A percentile compares a stretch with the other conserved stretches of the same genome.
phyloP scores from a whole-genome alignment of 2,797 vertebrate genomes.

The Rhynchotus rufescens region DNA sequence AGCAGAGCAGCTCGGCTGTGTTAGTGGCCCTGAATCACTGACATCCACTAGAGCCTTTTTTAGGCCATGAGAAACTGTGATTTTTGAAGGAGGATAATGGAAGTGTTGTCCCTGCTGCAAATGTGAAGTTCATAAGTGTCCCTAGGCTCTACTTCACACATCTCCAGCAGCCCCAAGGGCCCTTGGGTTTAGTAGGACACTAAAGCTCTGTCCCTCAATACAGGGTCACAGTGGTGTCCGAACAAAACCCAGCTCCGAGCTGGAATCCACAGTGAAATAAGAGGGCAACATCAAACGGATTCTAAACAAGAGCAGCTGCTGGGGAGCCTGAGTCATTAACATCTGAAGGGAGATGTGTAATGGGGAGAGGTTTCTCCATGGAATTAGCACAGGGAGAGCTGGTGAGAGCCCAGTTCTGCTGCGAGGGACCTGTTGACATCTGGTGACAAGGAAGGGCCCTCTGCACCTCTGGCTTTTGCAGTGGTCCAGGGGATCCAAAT shows the following conservation, averaged over 20 bases:
- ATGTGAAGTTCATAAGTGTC: neutral
- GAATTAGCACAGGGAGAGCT: neutral
- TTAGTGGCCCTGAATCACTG: rapidly evolving
- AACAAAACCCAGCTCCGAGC: neutral
- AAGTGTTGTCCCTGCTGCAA: neutral
- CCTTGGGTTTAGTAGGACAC: neutral
- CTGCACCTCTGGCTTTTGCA: neutral
- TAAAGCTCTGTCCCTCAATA: neutral
- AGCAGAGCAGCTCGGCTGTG: neutral
- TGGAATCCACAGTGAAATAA: neutral
- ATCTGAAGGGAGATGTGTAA: neutral
- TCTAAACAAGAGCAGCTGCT: neutral
- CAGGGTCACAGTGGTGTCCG: rapidly evolving
- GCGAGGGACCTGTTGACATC: neutral
- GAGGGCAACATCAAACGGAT: neutral
- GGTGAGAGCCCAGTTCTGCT: neutral
- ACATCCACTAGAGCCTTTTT: neutral
- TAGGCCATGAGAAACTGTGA: neutral
- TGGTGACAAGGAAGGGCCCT: neutral
- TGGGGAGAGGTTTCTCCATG: neutral
- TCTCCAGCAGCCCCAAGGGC: neutral
- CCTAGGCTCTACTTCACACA: neutral
- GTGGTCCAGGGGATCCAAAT: neutral
- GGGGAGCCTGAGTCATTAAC: neutral
- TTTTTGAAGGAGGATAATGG: neutral